Evolutionary conservation across 1,140 invertebrate species (phyloP).

Genomic region (Aphidius ervi): DNA sequence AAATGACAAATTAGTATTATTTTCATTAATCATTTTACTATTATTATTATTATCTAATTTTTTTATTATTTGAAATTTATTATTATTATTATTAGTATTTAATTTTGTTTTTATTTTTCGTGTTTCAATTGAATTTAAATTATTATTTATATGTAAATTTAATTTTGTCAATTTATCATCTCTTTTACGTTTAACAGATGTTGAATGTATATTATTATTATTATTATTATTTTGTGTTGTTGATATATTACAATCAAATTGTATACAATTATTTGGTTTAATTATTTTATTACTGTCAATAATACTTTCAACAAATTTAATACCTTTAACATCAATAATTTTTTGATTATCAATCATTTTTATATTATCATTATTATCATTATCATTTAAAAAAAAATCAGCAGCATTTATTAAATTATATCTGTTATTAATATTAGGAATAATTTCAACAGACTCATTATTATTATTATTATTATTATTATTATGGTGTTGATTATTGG

Average conservation of each 20-base stretch:
- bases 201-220: conserved; percentile 18
- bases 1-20: conserved; percentile 57
- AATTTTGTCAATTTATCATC: conserved; percentile 32
- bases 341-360: conserved; percentile 38
- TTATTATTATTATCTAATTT: conserved; percentile 43
- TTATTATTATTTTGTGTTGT: conserved; percentile 19
- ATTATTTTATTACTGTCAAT: conserved; percentile 1
- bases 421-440: background rate
- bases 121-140: conserved; percentile 43
- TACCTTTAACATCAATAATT: conserved; percentile 34
- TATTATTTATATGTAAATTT: conserved; percentile 29
- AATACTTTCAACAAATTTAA: conserved; percentile 29
- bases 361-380: conserved; percentile 41
- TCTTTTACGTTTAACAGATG: conserved; percentile 40
- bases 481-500: conserved; percentile 4
- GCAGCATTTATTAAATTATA: background rate
- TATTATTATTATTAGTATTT: conserved; percentile 40
- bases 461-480: background rate
- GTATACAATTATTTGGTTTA: conserved; percentile 10
- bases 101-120: conserved; percentile 41
- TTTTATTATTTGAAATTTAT: conserved; percentile 39
- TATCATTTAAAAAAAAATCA: conserved; percentile 31
- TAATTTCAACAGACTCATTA: background rate
- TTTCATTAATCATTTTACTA: conserved; percentile 39
- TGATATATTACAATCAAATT: too few species aligned